Base-by-base conservation (phyloP, 2,888 invertebrate genomes). In the Drosophila tripunctata region DNA sequence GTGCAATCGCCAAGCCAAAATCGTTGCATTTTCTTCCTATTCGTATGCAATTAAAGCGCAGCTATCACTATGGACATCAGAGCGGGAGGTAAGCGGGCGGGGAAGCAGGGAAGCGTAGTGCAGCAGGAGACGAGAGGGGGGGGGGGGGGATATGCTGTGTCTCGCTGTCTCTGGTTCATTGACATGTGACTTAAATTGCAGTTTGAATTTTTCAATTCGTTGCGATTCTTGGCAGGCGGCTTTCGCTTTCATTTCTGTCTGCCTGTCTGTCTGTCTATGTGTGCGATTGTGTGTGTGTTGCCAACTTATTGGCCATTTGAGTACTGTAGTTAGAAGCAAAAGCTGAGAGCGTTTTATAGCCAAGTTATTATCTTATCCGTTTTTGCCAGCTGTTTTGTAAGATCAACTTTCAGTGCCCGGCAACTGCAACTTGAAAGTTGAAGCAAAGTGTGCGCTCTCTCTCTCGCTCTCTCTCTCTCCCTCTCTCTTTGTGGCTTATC, bases 1-100 rank as follows among this genome's bases (percentile, higher is more conserved):
- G 81, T 83, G 87, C 87, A 86, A 83, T 79, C 74, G 80, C 50
- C 54, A 76, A 67, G 62, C 64, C 51, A 64, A 64, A 70, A 70
- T 41, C 58, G 17, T 75, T 68, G 55, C 67, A 40, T 38, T 38
- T 51, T 55, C 68, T 27, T 55, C 68, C 22, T 66, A 43, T 17
- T 45, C 19, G 38, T 57, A 41, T 66, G 75, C 75, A 71, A 75
- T 75, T 75, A 62, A 62, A 54, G 14, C 45, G 36, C 51, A 65
- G 38, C 33, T 52, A 58, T 52, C 54, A 45, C 54, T 14, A 36
- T 45, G 45, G 31, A 54, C 24, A 54, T 31, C 27, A 3, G 40
- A 51, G 36, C 21, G 30, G 36, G 21, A 35, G 43, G 43, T 17
- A 51, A 51, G 50, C 48, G 15, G 24, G 12, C 19, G 10, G 27